Percentiles rank a stretch among this genome's conserved stretches.
phyloP scores from a whole-genome alignment of 2,113 vertebrate genomes.

The Scomber scombrus region DNA sequence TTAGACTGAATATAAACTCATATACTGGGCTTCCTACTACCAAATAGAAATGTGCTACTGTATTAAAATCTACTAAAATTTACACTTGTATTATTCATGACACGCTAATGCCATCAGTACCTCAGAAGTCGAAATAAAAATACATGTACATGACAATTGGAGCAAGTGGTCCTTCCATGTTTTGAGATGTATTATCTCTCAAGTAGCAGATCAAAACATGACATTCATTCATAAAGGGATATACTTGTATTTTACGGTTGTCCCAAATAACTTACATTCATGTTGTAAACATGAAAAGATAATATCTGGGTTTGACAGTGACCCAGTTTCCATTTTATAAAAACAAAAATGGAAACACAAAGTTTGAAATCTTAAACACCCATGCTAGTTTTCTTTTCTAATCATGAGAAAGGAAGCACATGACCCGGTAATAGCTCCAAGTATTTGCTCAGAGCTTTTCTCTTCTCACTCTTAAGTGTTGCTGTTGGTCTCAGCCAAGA shows the following conservation, averaged over 20 bases:
- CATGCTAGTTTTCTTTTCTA: conserved; percentile 31
- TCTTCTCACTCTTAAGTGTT: conserved; percentile 3
- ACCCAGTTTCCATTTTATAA: not conserved
- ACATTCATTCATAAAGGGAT: conserved; percentile 6
- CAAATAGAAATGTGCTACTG: too few species aligned
- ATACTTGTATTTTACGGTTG: conserved; percentile 1
- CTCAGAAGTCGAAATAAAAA: too few species aligned
- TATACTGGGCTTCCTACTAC: too few species aligned
- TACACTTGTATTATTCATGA: too few species aligned
- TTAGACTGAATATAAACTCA: not conserved
- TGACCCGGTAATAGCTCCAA: conserved; percentile 69
- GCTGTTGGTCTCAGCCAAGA: conserved; percentile 15
- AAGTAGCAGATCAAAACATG: too few species aligned
- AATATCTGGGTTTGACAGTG: not conserved
- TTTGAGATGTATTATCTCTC: too few species aligned
- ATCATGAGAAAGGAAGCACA: conserved; percentile 54
- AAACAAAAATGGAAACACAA: conserved; percentile 21
- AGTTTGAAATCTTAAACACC: conserved; percentile 19
- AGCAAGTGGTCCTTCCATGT: not conserved
- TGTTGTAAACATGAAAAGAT: conserved; percentile 8
- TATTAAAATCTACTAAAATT: too few species aligned
- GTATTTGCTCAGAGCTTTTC: conserved; percentile 40
- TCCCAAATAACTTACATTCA: not conserved
- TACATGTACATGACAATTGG: not conserved
- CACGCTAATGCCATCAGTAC: too few species aligned